These are phyloP conservation scores for Alauda arvensis DNA, from an alignment of 2,797 vertebrate genomes.

Conservation along the genomic window DNA sequence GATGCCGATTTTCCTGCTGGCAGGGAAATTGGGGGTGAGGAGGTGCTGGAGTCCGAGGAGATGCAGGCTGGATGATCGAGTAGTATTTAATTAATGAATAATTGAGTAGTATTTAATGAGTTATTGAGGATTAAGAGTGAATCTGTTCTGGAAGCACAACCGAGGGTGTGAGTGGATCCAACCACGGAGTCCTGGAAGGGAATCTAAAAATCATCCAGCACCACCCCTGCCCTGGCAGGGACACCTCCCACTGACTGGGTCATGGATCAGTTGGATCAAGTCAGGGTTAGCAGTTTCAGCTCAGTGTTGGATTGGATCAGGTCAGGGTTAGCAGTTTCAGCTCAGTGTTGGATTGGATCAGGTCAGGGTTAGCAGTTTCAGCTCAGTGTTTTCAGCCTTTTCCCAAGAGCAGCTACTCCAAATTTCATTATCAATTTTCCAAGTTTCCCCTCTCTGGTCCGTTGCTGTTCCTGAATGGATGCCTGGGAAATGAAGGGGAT, in stretches of 20 bases:
- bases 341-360: too few relatives aligned
- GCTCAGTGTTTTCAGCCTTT: neutral
- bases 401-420: neutral
- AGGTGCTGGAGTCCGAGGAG: neutral
- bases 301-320: too few relatives aligned
- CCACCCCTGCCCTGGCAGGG: neutral
- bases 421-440: neutral
- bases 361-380: neutral
- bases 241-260: neutral
- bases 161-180: too few relatives aligned
- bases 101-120: neutral
- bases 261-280: too few relatives aligned
- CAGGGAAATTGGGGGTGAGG: neutral
- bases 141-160: neutral
- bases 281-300: too few relatives aligned
- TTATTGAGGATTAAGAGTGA: neutral
- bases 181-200: rapidly evolving
- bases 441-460: neutral
- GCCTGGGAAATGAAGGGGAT: neutral
- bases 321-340: too few relatives aligned
- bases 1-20: neutral
- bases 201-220: neutral
- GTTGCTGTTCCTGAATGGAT: neutral
- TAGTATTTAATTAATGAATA: too few relatives aligned
- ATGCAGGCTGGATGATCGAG: neutral